phyloP scores from a whole-genome alignment of 1,140 invertebrate species.

The Drosophila kikkawai region DNA sequence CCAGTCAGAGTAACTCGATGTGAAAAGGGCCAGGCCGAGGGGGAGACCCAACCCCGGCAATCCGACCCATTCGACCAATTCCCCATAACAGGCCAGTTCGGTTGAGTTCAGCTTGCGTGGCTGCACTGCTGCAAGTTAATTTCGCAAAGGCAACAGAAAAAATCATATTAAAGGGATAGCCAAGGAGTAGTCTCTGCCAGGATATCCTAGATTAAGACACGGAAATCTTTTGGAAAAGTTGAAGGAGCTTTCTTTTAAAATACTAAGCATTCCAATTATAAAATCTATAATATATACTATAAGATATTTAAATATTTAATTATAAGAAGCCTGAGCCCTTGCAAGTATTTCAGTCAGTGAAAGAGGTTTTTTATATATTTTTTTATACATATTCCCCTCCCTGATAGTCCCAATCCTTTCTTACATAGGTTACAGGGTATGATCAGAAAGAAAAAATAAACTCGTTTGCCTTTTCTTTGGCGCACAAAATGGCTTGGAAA shows the following conservation, averaged over 20 bases:
- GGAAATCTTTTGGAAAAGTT: too few species aligned
- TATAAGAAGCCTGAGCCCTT: too few species aligned
- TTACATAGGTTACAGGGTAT: background rate
- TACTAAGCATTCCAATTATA: too few species aligned
- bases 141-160: constrained; percentile 57
- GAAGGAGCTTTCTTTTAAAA: too few species aligned
- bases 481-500: constrained; percentile 81
- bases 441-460: constrained; percentile 41
- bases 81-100: constrained; percentile 24
- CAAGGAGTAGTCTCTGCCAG: background rate
- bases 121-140: constrained; percentile 79
- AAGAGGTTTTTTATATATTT: too few species aligned
- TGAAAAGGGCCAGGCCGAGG: background rate
- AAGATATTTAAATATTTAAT: too few species aligned
- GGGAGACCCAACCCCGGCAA: background rate
- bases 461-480: constrained; percentile 63
- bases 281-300: too few species aligned
- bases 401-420: background rate
- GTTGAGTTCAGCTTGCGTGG: constrained; percentile 71
- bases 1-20: constrained; percentile 33
- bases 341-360: too few species aligned
- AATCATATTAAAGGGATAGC: constrained; percentile 14
- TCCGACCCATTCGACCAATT: constrained; percentile 25
- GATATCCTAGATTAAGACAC: constrained; percentile 18
- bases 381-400: background rate